phyloP scores from a whole-genome alignment of 2,888 invertebrate species.

The Eupithecia subfuscata region DNA sequence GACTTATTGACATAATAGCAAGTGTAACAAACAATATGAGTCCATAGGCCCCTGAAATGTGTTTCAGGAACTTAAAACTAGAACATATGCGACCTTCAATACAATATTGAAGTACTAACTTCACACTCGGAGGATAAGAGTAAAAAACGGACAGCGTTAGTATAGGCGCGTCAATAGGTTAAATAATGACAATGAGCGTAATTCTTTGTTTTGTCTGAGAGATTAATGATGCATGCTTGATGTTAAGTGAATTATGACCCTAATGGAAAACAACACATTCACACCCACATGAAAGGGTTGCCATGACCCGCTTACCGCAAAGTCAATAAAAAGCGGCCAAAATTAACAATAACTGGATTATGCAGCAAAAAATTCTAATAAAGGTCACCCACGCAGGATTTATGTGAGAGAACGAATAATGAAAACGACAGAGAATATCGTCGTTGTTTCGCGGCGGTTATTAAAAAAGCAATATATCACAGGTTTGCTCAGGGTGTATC shows the following conservation, averaged over 20 bases:
- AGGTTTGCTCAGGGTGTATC: neutral
- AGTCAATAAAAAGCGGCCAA: conserved; percentile 38
- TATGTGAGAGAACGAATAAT: conserved; percentile 50
- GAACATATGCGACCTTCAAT: neutral
- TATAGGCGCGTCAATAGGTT: neutral
- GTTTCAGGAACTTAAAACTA: neutral
- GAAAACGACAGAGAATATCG: conserved; percentile 42
- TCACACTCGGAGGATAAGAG: neutral
- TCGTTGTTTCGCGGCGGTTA: conserved; percentile 29
- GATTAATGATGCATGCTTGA: neutral
- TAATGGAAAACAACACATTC: neutral
- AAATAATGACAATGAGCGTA: neutral
- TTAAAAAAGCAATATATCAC: conserved; percentile 25
- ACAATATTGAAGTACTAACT: neutral
- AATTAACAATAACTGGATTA: conserved; percentile 56
- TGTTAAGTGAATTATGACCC: neutral
- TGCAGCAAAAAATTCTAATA: conserved; percentile 51
- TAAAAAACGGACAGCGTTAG: neutral
- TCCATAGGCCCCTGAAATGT: neutral
- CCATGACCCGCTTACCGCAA: conserved; percentile 34
- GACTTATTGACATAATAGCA: too few relatives aligned
- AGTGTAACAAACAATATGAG: too few relatives aligned
- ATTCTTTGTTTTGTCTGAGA: neutral
- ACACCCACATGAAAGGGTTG: conserved; percentile 29
- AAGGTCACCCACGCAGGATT: conserved; percentile 42